A percentile compares a stretch with the other conserved stretches of the same genome.
phyloP scores from a whole-genome alignment of 1,140 invertebrate genomes.

The Drosophila sproati region DNA sequence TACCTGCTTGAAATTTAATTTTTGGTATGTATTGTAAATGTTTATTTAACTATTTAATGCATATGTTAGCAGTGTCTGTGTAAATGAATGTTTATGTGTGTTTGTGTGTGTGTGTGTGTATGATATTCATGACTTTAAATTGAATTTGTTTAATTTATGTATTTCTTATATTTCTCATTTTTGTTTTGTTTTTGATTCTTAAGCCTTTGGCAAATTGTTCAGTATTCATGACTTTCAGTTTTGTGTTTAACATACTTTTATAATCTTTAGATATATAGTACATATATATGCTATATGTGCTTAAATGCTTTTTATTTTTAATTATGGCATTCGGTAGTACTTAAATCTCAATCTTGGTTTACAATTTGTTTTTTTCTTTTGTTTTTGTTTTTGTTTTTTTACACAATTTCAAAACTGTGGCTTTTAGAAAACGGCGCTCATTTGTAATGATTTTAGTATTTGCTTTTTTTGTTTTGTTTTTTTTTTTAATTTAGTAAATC shows the following conservation, averaged over 20 bases:
- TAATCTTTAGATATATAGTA: constrained; percentile 46
- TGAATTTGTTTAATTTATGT: constrained; percentile 6
- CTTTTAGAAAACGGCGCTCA: constrained; percentile 80
- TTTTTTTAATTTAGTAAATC: constrained; percentile 77
- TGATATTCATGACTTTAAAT: constrained; percentile 42
- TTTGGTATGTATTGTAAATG: constrained; percentile 74
- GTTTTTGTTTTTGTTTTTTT: constrained; percentile 56
- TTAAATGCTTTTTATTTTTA: constrained; percentile 81
- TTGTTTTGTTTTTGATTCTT: constrained; percentile 67
- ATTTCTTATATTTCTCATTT: constrained; percentile 30
- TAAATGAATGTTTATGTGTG: constrained; percentile 34
- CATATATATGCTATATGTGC: constrained; percentile 56
- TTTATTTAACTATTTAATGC: constrained; percentile 69
- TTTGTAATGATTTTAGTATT: constrained; percentile 82
- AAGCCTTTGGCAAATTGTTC: constrained; percentile 82
- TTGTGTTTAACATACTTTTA: constrained; percentile 66
- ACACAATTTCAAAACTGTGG: constrained; percentile 81
- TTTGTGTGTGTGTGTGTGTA: constrained; percentile 37
- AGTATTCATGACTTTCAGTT: constrained; percentile 78
- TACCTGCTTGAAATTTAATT: constrained; percentile 67
- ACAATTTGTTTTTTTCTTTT: constrained; percentile 31
- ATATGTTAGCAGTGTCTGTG: constrained; percentile 43
- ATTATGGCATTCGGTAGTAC: constrained; percentile 79
- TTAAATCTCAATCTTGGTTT: constrained; percentile 60
- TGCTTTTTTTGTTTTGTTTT: constrained; percentile 53